These are phyloP conservation scores for Cyanoderma ruficeps DNA, from an alignment of 2,113 vertebrate species.

Conservation along the genomic window DNA sequence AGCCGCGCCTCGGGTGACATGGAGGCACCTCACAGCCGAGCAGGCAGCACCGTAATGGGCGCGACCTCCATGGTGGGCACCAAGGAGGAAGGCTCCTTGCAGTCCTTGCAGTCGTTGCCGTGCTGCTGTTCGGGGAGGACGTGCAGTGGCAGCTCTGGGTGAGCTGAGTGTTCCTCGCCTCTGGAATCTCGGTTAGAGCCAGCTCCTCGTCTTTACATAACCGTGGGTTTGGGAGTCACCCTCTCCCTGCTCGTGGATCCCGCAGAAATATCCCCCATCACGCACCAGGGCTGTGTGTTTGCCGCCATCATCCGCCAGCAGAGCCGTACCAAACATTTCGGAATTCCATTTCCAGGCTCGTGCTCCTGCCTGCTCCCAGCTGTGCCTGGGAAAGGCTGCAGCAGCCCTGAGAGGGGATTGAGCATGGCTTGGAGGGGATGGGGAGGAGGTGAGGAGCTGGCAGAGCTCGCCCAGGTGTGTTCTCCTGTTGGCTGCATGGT, in stretches of 20 bases:
- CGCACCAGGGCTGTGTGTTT: neutral
- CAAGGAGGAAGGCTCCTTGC: neutral
- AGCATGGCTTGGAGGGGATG: fast-evolving
- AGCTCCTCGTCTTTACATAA: neutral
- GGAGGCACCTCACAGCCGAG: neutral
- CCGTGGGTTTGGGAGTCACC: neutral
- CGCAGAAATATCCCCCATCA: neutral
- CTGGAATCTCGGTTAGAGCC: neutral
- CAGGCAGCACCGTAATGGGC: neutral
- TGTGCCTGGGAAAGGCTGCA: neutral
- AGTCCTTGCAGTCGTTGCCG: fast-evolving
- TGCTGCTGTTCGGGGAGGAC: neutral
- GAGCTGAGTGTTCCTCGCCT: neutral
- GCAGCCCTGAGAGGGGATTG: fast-evolving
- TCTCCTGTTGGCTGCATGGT: fast-evolving
- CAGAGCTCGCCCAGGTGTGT: neutral
- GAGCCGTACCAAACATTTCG: neutral
- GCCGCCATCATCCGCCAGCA: constrained; percentile 37
- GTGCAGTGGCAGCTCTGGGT: neutral
- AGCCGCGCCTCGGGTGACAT: neutral
- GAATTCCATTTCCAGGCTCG: constrained; percentile 8
- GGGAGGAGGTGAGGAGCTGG: neutral
- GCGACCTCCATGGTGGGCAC: neutral
- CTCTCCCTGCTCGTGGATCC: neutral
- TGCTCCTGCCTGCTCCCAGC: constrained; percentile 4